A percentile compares a stretch with the other conserved stretches of the same genome.
Evolutionary conservation across 1,140 invertebrate genomes (phyloP).

Genomic region (Hypothenemus hampei): DNA sequence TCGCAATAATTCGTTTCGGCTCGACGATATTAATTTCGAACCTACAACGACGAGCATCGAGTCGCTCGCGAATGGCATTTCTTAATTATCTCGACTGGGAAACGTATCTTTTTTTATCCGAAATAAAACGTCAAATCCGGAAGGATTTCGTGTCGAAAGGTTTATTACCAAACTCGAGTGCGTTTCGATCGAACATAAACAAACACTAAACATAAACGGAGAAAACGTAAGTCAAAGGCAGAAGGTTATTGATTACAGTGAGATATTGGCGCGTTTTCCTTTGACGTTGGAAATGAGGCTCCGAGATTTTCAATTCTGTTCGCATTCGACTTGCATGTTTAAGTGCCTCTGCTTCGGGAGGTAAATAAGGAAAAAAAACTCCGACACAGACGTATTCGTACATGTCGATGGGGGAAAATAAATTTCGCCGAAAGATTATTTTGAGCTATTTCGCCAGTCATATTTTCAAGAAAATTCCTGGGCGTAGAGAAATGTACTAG

Average conservation of each 20-base stretch:
- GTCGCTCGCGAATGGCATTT: too few relatives aligned
- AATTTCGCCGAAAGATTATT: background rate
- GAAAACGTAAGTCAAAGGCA: constrained; percentile 33
- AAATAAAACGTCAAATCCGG: too few relatives aligned
- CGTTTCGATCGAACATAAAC: background rate
- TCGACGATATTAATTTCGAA: constrained; percentile 9
- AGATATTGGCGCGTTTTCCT: constrained; percentile 29
- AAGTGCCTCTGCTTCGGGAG: constrained; percentile 8
- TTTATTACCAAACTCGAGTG: too few relatives aligned
- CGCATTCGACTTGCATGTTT: constrained; percentile 5
- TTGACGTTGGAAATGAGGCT: constrained; percentile 16
- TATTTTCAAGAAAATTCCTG: too few relatives aligned
- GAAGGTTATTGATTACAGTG: constrained; percentile 27
- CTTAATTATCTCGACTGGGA: too few relatives aligned
- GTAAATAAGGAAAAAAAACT: constrained; percentile 19
- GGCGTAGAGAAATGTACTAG: too few relatives aligned
- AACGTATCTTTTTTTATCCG: too few relatives aligned
- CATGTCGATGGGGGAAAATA: background rate
- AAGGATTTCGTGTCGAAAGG: too few relatives aligned
- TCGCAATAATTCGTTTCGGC: constrained; percentile 14
- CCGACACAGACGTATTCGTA: background rate
- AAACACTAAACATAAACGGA: constrained; percentile 24
- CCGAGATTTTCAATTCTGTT: constrained; percentile 15
- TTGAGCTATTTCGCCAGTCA: background rate
- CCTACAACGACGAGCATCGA: too few relatives aligned